Conservation (phyloP, 1,140 invertebrate genomes). For the Lepidurus apus region DNA sequence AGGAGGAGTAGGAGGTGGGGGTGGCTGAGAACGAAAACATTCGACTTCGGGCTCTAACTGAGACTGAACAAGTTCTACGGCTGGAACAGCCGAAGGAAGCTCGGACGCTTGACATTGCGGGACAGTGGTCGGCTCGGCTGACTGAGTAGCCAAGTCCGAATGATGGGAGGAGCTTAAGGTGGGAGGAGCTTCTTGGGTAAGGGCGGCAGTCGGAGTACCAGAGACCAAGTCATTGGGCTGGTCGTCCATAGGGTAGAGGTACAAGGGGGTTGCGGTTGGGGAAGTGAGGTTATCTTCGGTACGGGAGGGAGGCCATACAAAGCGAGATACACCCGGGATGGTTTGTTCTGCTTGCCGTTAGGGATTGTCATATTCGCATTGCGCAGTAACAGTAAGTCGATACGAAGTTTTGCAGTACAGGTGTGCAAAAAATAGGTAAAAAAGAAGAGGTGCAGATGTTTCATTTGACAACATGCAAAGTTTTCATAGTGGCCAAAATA, state of each 20-base stretch:
- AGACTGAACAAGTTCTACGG: conserved; percentile 21
- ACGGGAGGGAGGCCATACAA: conserved; percentile 26
- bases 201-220: neutral
- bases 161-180: neutral
- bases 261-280: conserved; percentile 27
- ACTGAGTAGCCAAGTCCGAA: neutral
- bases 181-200: conserved; percentile 3
- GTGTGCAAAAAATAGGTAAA: neutral
- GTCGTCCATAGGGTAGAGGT: conserved; percentile 15
- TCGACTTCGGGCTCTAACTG: conserved; percentile 20
- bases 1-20: conserved; percentile 20
- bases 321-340: conserved; percentile 24
- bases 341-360: conserved; percentile 16
- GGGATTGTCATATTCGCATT: conserved; percentile 9
- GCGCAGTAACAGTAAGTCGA: neutral
- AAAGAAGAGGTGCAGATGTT: neutral
- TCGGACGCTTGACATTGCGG: neutral
- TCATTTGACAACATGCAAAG: neutral
- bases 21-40: neutral
- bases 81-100: neutral
- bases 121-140: neutral
- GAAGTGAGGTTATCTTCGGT: conserved; percentile 24
- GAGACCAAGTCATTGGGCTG: neutral
- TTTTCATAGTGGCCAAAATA: neutral
- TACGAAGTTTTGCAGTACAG: neutral